phyloP scores from a whole-genome alignment of 2,113 vertebrate genomes.

The Podocnemis expansa region DNA sequence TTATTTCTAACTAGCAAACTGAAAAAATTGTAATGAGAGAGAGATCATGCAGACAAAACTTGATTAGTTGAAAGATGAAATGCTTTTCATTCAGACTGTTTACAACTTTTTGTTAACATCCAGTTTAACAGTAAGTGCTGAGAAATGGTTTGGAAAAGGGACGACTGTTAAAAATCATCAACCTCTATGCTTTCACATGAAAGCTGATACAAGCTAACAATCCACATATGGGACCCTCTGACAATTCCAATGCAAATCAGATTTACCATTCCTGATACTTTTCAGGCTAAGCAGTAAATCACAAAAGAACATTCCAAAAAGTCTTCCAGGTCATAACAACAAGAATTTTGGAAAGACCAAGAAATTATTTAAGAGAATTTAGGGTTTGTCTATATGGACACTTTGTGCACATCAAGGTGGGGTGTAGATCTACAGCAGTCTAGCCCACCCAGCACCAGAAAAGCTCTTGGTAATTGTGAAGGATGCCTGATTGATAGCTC shows the following conservation, averaged over 20 bases:
- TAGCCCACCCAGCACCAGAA: neutral
- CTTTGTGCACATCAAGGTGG: neutral
- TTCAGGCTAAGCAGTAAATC: neutral
- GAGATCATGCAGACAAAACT: too few relatives aligned
- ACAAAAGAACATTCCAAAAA: neutral
- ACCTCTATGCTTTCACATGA: neutral
- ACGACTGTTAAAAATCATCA: neutral
- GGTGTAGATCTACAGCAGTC: neutral
- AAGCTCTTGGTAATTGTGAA: neutral
- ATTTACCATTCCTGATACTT: neutral
- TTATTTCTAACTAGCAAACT: too few relatives aligned
- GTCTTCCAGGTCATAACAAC: neutral
- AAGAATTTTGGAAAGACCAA: neutral
- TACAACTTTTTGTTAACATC: neutral
- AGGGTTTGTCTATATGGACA: neutral
- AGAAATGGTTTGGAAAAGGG: neutral
- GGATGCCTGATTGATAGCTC: accelerated
- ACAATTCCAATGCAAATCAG: neutral
- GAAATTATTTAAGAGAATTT: neutral
- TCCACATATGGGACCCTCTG: neutral
- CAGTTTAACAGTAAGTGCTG: neutral
- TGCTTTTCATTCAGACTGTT: neutral
- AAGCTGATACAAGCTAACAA: neutral
- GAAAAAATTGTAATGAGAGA: too few relatives aligned
- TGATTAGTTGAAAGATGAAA: too few relatives aligned